Percentiles rank a stretch among this genome's conserved stretches.
Evolutionary conservation across 2,888 invertebrate species (phyloP).

Genomic region (Mesochorus sp.): DNA sequence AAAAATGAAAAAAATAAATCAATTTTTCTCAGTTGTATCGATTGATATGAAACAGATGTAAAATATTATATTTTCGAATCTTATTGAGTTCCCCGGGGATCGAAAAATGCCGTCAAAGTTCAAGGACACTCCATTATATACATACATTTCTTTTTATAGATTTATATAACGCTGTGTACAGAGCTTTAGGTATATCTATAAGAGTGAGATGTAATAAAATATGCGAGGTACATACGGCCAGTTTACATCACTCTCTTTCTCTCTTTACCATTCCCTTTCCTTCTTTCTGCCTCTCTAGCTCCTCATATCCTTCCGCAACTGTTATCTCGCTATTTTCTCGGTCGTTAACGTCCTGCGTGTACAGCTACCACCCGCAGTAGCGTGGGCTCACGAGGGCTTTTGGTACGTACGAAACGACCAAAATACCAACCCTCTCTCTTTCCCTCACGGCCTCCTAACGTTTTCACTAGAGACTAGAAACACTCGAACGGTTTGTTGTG

Average conservation of each 20-base stretch:
- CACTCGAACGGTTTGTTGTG: slow-evolving; percentile 47
- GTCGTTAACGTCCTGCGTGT: slow-evolving; percentile 46
- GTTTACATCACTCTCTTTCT: slow-evolving; percentile 33
- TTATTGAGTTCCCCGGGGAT: no score
- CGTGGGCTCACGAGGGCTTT: slow-evolving; percentile 53
- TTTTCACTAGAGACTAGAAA: not conserved
- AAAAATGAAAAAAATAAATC: not conserved
- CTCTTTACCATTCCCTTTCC: slow-evolving; percentile 11
- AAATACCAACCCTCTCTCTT: slow-evolving; percentile 26
- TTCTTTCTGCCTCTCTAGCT: slow-evolving; percentile 21
- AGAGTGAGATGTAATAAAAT: slow-evolving; percentile 30
- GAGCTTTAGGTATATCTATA: slow-evolving; percentile 40
- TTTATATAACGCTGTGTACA: slow-evolving; percentile 9
- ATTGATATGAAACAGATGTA: no score
- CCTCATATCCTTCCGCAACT: slow-evolving; percentile 55
- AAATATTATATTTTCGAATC: no score
- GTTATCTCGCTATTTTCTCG: slow-evolving; percentile 62
- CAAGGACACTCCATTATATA: no score
- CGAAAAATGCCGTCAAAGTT: no score
- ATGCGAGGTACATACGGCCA: slow-evolving; percentile 27
- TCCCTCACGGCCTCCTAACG: not conserved
- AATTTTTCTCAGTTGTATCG: not conserved
- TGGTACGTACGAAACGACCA: slow-evolving; percentile 32
- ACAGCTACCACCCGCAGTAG: slow-evolving; percentile 29
- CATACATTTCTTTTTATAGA: slow-evolving; percentile 13